Percentiles rank a stretch among this genome's conserved stretches.
Conservation (phyloP, 2,113 vertebrate genomes). For the Sapayoa aenigma region DNA sequence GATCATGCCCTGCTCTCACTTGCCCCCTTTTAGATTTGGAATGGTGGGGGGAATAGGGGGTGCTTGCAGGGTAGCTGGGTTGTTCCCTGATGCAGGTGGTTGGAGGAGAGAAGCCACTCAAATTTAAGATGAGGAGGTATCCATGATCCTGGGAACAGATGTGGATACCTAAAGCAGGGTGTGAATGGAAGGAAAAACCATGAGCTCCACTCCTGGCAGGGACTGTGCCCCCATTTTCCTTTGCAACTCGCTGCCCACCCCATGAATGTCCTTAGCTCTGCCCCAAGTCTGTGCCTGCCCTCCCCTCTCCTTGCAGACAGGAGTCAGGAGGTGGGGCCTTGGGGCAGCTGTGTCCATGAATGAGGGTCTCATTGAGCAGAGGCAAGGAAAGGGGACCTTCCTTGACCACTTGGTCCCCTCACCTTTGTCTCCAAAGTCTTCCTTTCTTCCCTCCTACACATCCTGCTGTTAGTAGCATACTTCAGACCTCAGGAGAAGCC, state of each 20-base stretch:
- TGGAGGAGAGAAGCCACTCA: background rate
- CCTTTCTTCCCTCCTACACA: background rate
- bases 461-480: background rate
- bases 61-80: background rate
- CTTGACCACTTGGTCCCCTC: background rate
- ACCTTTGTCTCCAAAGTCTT: background rate
- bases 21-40: background rate
- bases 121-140: background rate
- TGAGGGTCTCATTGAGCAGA: background rate
- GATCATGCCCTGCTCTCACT: background rate
- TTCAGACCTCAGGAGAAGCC: background rate
- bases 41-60: background rate
- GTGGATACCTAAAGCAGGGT: background rate
- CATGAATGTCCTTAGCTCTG: background rate
- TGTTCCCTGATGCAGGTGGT: background rate
- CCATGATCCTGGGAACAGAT: fast-evolving
- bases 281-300: background rate
- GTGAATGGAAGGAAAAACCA: background rate
- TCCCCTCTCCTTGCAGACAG: background rate
- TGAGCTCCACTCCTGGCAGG: background rate
- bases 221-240: background rate
- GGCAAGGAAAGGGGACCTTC: background rate
- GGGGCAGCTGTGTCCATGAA: background rate
- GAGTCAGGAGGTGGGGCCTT: background rate
- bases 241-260: background rate